Evolutionary conservation across 2,888 invertebrate genomes (phyloP), one percentile per base, ranked within the genome.

Genomic region (Harmothoe impar): DNA sequence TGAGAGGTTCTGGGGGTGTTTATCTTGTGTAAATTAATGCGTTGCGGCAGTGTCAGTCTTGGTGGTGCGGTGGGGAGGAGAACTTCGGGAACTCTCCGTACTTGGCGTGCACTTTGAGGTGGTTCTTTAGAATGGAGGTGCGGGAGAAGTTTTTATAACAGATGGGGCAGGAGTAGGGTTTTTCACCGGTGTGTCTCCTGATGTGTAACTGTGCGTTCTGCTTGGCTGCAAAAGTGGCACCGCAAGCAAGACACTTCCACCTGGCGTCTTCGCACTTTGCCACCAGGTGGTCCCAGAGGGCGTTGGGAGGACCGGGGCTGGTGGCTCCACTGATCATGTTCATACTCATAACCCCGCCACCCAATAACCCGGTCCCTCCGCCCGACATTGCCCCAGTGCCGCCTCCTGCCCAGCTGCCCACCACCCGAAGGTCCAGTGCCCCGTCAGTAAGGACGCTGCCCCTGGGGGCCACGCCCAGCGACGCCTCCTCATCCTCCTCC

Each of bases 161-260:
- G 20, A 86, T 86, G 54, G 86, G 86, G 29, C 86, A 86, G 0
- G 86, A 25, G 31, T 86, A 86, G 31, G 86, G 86, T 29, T 86
- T 86, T 54, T 86, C 86, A 3, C 86, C 86, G 7, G 86, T 86
- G 86, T 86, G 86, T 15, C 86, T 1, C 86, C 86, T 52, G 52
- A 86, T 86, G 86, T 86, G 86, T 54, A 86, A 29, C 86, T 86
- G 86, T 25, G 86, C 86, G 56, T 86, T 86, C 56, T 86, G 86
- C 56, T 86, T 86, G 31, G 86, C 86, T 20, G 86, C 86, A 29
- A 86, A 86, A 1, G 86, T 86, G 54, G 86, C 86, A 10, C 54
- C 86, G 29, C 86, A 86, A 12, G 86, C 86, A 52, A 86, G 52
- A 29, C 86, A 86, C 56, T 86, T 86, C 86, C 86, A 86, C 20